Conservation (phyloP, 2,797 vertebrate genomes). For the Gephyroberyx darwinii region DNA sequence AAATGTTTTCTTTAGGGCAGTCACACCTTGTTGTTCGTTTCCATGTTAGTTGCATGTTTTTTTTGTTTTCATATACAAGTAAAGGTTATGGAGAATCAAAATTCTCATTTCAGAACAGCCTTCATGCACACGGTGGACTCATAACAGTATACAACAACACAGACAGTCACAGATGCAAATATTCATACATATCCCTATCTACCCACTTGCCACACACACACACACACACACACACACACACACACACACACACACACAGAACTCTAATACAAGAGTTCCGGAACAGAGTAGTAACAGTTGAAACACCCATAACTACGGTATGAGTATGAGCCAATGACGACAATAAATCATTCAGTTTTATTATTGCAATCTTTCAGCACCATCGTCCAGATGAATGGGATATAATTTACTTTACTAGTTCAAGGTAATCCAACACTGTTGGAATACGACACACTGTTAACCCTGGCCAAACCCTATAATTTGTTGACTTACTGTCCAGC, state of each 20-base stretch:
- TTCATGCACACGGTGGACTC: background rate
- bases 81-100: background rate
- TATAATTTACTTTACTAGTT: background rate
- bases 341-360: slow-evolving; percentile 11
- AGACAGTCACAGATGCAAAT: background rate
- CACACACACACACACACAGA: background rate
- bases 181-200: background rate
- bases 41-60: background rate
- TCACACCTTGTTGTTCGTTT: slow-evolving; percentile 5
- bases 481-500: background rate
- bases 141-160: background rate
- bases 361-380: background rate
- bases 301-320: background rate
- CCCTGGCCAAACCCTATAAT: background rate
- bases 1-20: slow-evolving; percentile 6
- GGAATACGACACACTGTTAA: background rate
- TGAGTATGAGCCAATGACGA: background rate
- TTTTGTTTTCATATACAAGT: background rate
- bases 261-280: too few relatives aligned
- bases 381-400: background rate
- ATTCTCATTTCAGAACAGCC: background rate
- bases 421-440: slow-evolving; percentile 2
- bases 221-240: background rate
- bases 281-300: background rate
- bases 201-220: background rate